A percentile compares a stretch with the other conserved stretches of the same genome.
phyloP scores from a whole-genome alignment of 2,797 vertebrate species.

The Garrulus glandarius region DNA sequence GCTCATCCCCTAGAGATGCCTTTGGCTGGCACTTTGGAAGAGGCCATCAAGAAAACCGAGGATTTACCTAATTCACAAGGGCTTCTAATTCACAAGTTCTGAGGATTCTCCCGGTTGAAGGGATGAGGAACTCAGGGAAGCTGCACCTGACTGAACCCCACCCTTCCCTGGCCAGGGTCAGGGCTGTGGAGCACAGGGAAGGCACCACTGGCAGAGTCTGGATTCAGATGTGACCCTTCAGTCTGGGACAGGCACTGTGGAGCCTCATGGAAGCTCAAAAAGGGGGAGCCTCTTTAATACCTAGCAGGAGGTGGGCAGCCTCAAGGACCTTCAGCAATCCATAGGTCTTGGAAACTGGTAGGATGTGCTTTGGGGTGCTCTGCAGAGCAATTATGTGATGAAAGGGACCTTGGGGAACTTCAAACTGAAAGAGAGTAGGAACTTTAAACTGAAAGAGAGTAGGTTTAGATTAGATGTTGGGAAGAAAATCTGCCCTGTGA shows the following conservation, averaged over 20 bases:
- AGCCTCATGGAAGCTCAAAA: background rate
- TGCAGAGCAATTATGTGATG: background rate
- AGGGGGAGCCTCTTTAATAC: background rate
- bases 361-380: background rate
- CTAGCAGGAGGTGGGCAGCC: background rate
- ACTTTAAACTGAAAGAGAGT: background rate
- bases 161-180: background rate
- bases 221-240: background rate
- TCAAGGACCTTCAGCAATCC: background rate
- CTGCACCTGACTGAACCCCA: background rate
- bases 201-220: background rate
- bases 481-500: background rate
- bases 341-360: background rate
- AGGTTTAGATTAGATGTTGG: background rate
- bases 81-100: accelerated
- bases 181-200: background rate
- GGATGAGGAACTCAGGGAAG: background rate
- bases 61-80: background rate
- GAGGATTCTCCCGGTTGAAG: background rate
- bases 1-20: accelerated
- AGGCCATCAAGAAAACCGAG: background rate
- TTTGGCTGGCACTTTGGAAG: background rate
- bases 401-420: background rate
- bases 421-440: background rate
- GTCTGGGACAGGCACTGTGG: background rate